Base-by-base conservation (phyloP, 2,113 vertebrate species). In the Zosterops japonicus region DNA sequence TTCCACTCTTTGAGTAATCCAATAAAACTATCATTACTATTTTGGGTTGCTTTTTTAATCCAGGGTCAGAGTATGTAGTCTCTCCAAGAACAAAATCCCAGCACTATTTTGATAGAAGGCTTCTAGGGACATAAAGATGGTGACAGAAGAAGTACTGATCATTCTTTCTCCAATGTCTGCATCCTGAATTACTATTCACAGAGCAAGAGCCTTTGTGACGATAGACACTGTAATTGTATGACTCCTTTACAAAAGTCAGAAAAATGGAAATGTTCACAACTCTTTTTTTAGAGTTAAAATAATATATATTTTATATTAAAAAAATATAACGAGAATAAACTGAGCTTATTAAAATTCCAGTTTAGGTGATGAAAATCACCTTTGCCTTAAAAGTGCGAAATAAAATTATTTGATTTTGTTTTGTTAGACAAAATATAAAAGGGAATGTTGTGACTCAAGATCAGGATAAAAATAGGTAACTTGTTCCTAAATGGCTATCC, bases 141-240 rank as follows among this genome's bases (percentile, higher is more conserved):
- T 68, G 49, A 15, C 22, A 76, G 21, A 7, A 63, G 15, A 61
- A 83, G 25, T 65, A 65, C 11, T 39, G 35, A 53, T 46, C 18
- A 65, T 55, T 4, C 11, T 53, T 86, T 83, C 28, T 60, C 33
- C 67, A 63, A 4, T 27, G 25, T 57, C 85, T 81, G 35, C 24
- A 57, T 14, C 5, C 19, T 67, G 39, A 59, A 91, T 70, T 47
- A 42, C 39, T 68, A 47, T 15, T 71, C 28, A 71, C 39, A 78
- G 21, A 64, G 23, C 8, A 78, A 89, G 9, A 55, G 24, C 11
- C 41, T 87, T 72, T 6, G 8, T 23, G 46, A 35, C 0, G 3
- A 57, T 65, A 55, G 6, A 33, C 2, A 1, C 6, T 1, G 1
- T 23, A 50, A 8, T 55, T 59, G 29, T 12, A 64, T 14, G 24